phyloP scores from a whole-genome alignment of 1,140 invertebrate species.

The Leguminivora glycinivorella region DNA sequence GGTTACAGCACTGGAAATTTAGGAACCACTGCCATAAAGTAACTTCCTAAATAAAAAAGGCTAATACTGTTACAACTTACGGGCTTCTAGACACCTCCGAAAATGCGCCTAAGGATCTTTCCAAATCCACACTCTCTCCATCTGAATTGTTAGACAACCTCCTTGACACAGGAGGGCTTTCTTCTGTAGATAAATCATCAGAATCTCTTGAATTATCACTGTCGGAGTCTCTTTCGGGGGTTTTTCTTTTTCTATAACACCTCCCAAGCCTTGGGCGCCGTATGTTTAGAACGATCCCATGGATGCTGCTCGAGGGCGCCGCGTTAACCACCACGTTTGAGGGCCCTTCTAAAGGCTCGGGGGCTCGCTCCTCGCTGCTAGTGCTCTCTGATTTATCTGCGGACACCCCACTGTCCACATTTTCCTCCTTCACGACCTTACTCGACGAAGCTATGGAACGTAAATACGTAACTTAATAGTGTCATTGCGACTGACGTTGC shows the following conservation, averaged over 20 bases:
- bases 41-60: not conserved
- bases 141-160: conserved; percentile 39
- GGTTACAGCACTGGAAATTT: too few relatives aligned
- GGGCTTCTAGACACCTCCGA: conserved; percentile 36
- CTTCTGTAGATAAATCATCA: conserved; percentile 62
- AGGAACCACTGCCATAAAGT: too few relatives aligned
- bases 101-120: conserved; percentile 32
- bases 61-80: conserved; percentile 35
- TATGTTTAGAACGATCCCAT: conserved; percentile 60
- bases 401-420: conserved; percentile 72
- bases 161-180: conserved; percentile 32
- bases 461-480: conserved; percentile 48
- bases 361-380: conserved; percentile 61
- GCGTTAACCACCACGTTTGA: conserved; percentile 59
- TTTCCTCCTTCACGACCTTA: conserved; percentile 66
- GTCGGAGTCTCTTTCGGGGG: conserved; percentile 61
- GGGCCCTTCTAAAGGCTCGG: conserved; percentile 44
- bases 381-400: conserved; percentile 76
- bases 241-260: conserved; percentile 68
- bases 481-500: conserved; percentile 48
- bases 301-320: conserved; percentile 60
- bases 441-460: conserved; percentile 47
- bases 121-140: conserved; percentile 39
- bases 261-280: conserved; percentile 49
- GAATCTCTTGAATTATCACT: conserved; percentile 64